phyloP scores from a whole-genome alignment of 2,113 vertebrate genomes.

The Pluvianellus socialis region DNA sequence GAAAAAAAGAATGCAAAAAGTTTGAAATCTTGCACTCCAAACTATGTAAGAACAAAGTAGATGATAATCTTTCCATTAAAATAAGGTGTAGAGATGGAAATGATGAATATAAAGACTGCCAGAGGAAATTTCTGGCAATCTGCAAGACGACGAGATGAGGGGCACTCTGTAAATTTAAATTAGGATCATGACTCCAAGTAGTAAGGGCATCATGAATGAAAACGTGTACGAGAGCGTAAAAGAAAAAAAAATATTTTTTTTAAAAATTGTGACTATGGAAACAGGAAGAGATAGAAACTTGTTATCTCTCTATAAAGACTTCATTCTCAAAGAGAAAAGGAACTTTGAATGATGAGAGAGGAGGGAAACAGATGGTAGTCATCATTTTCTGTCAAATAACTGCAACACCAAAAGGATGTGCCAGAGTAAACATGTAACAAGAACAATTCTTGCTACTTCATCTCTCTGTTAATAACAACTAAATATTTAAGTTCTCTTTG shows the following conservation, averaged over 20 bases:
- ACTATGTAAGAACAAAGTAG: neutral
- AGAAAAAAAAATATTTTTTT: neutral
- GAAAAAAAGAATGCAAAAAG: neutral
- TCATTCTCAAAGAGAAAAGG: neutral
- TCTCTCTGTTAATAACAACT: constrained; percentile 12
- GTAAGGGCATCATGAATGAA: neutral
- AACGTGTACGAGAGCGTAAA: neutral
- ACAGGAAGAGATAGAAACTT: constrained; percentile 21
- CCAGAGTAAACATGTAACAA: constrained; percentile 52
- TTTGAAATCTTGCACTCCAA: neutral
- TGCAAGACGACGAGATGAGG: neutral
- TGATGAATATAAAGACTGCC: neutral
- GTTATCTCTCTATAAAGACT: neutral
- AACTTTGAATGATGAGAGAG: constrained; percentile 1
- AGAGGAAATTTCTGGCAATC: neutral
- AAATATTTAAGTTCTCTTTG: neutral
- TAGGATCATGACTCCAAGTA: neutral
- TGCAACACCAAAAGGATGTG: constrained; percentile 58
- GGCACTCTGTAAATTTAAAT: neutral
- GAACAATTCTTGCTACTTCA: constrained; percentile 36
- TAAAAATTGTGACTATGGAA: constrained; percentile 27
- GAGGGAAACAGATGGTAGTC: constrained; percentile 59
- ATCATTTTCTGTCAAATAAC: constrained; percentile 55
- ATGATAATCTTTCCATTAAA: neutral
- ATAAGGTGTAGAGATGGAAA: neutral